phyloP scores from a whole-genome alignment of 2,888 invertebrate genomes.

The Tipula unca region DNA sequence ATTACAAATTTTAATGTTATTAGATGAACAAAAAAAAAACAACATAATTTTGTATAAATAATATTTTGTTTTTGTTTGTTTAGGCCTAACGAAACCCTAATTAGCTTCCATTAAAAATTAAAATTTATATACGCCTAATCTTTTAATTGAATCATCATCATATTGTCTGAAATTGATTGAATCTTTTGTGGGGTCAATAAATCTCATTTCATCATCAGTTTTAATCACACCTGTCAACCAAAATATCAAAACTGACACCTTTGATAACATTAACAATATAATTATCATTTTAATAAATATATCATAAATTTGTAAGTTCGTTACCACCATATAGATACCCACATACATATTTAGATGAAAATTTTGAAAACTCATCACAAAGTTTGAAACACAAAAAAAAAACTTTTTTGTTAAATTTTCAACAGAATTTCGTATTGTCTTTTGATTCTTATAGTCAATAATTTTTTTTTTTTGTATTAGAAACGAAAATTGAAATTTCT shows the following conservation, averaged over 20 bases:
- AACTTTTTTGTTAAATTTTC: background rate
- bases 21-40: background rate
- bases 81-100: background rate
- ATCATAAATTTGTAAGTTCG: background rate
- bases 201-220: background rate
- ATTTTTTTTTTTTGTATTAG: background rate
- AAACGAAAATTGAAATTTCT: background rate
- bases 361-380: background rate
- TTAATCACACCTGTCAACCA: background rate
- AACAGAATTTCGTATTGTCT: background rate
- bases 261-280: background rate
- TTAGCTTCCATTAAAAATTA: background rate
- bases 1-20: background rate
- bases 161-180: background rate
- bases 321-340: background rate
- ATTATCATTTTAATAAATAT: background rate
- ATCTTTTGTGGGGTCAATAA: background rate
- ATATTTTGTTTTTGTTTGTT: background rate
- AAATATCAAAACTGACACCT: background rate
- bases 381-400: background rate
- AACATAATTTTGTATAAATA: too few relatives aligned
- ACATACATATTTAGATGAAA: background rate
- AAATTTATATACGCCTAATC: background rate
- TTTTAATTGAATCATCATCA: background rate
- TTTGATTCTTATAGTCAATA: background rate